Evolutionary conservation across 1,140 invertebrate species (phyloP).

Genomic region (Euura saliciscinereae): DNA sequence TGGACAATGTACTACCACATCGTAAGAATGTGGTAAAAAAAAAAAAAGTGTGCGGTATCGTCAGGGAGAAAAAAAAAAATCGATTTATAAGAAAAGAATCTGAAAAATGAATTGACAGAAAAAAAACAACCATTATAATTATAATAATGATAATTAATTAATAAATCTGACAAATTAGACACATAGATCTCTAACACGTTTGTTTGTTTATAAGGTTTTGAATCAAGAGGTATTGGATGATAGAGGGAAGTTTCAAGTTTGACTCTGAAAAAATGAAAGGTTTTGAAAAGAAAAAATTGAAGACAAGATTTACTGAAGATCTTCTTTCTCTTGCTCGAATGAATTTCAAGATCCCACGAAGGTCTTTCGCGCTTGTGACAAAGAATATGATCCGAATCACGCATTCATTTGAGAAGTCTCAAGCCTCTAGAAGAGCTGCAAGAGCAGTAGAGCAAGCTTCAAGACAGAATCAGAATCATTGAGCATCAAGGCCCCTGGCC

Average conservation of each 20-base stretch:
- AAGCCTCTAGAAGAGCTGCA: constrained; percentile 54
- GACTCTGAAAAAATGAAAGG: constrained; percentile 57
- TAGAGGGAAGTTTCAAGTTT: constrained; percentile 63
- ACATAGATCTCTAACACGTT: constrained; percentile 57
- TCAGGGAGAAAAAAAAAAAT: constrained; percentile 8
- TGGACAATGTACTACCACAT: constrained; percentile 22
- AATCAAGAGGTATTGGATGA: constrained; percentile 65
- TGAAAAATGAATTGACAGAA: constrained; percentile 9
- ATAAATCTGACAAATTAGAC: constrained; percentile 20
- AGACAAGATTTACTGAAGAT: constrained; percentile 56
- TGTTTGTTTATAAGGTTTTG: constrained; percentile 64
- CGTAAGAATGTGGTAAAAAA: constrained; percentile 20
- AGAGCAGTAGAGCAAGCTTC: constrained; percentile 40
- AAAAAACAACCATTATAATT: constrained; percentile 7
- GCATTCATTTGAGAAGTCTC: constrained; percentile 55
- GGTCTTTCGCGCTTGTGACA: constrained; percentile 59
- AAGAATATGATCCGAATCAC: constrained; percentile 59
- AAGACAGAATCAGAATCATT: constrained; percentile 46
- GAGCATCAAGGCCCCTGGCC: constrained; percentile 42
- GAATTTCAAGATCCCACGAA: constrained; percentile 47
- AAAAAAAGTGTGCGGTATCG: constrained; percentile 34
- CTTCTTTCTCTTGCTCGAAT: constrained; percentile 50
- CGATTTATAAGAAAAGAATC: constrained; percentile 13
- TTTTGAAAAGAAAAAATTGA: constrained; percentile 53
- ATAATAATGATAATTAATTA: constrained; percentile 17